Conservation (phyloP, 1,140 invertebrate genomes). For the Vollenhovia emeryi region DNA sequence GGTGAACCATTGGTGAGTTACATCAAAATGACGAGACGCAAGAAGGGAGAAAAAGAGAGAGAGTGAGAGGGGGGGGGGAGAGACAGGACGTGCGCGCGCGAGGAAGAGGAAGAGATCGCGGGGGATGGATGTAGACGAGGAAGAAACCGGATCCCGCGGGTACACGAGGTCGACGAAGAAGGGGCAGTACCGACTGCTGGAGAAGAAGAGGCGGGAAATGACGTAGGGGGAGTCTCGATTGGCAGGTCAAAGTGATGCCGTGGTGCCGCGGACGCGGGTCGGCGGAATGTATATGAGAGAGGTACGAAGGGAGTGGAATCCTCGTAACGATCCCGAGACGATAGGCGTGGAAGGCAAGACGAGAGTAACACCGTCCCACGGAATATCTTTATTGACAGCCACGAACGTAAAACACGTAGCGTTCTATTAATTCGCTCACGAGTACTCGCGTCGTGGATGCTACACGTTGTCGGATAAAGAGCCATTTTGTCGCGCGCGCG, state of each 20-base stretch:
- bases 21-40: constrained; percentile 57
- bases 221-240: constrained; percentile 47
- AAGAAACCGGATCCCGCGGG: constrained; percentile 61
- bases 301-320: constrained; percentile 14
- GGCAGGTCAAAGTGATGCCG: constrained; percentile 52
- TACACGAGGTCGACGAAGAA: constrained; percentile 53
- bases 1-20: constrained; percentile 64
- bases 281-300: constrained; percentile 4
- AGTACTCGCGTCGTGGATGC: background rate
- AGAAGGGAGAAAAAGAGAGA: no score
- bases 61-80: background rate
- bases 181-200: background rate
- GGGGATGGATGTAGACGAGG: constrained; percentile 32
- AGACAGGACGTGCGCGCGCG: background rate
- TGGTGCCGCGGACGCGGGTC: constrained; percentile 31
- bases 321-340: constrained; percentile 31
- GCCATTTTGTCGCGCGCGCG: background rate
- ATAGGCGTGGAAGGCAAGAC: constrained; percentile 35
- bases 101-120: constrained; percentile 17
- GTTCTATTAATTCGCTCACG: constrained; percentile 34
- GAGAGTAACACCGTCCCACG: constrained; percentile 14
- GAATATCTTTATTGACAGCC: constrained; percentile 48
- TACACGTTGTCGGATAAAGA: background rate
- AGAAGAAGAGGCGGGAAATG: constrained; percentile 43
- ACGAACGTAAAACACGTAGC: constrained; percentile 27